These are phyloP conservation scores for Pandemis corylana DNA, from an alignment of 2,888 invertebrate genomes.

Conservation along the genomic window DNA sequence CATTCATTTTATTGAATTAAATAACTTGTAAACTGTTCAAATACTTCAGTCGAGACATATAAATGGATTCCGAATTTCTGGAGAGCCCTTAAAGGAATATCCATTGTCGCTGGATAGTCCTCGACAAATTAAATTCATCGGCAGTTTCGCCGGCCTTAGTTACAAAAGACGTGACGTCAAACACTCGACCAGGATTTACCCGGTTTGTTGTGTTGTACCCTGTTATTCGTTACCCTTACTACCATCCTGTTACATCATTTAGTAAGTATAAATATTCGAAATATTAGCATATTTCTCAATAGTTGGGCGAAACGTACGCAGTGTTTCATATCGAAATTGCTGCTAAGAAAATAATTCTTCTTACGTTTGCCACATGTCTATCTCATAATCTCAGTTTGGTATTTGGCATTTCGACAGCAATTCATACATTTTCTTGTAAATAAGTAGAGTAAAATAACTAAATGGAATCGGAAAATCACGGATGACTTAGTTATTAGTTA, in stretches of 20 bases:
- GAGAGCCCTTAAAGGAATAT: slow-evolving; percentile 16
- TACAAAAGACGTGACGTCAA: slow-evolving; percentile 57
- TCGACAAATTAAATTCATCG: slow-evolving; percentile 43
- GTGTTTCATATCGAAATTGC: too few species aligned
- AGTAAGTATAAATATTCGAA: background rate
- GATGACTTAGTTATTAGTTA: too few species aligned
- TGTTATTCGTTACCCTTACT: slow-evolving; percentile 56
- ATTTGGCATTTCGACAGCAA: too few species aligned
- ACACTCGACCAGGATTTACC: slow-evolving; percentile 62
- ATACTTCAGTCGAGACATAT: slow-evolving; percentile 24
- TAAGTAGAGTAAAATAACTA: too few species aligned
- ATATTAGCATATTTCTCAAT: background rate
- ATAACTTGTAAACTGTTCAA: slow-evolving; percentile 6
- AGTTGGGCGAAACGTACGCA: too few species aligned
- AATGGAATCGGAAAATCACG: too few species aligned
- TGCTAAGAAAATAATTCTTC: too few species aligned
- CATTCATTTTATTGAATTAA: background rate
- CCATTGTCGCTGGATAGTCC: slow-evolving; percentile 40
- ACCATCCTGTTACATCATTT: background rate
- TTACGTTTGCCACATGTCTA: too few species aligned
- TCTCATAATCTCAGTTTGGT: too few species aligned
- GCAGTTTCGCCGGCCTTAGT: slow-evolving; percentile 47
- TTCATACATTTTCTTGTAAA: too few species aligned
- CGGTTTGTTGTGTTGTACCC: slow-evolving; percentile 64
- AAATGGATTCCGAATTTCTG: slow-evolving; percentile 36